A percentile compares a stretch with the other conserved stretches of the same genome.
Evolutionary conservation across 1,140 invertebrate genomes (phyloP).

Genomic region (Nasonia longicornis): DNA sequence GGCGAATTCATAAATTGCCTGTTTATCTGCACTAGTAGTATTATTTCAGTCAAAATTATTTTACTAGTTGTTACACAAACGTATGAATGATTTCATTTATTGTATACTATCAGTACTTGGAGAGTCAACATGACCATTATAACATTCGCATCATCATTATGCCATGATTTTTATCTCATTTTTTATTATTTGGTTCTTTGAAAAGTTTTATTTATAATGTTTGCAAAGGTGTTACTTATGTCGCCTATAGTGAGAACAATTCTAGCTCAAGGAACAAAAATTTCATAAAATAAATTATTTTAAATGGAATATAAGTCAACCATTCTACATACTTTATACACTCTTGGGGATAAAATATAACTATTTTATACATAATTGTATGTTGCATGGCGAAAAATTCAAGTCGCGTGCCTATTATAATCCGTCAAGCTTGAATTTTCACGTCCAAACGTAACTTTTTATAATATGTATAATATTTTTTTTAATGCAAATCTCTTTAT

Average conservation of each 20-base stretch:
- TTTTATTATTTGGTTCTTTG: background rate
- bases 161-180: background rate
- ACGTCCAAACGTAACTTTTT: constrained; percentile 11
- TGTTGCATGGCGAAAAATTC: constrained; percentile 34
- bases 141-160: constrained; percentile 43
- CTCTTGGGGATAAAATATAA: constrained; percentile 9
- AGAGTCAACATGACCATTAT: background rate
- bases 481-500: background rate
- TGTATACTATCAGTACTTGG: background rate
- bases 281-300: background rate
- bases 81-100: constrained; percentile 30
- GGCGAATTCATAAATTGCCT: constrained; percentile 40
- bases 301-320: constrained; percentile 3
- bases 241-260: constrained; percentile 56
- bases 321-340: background rate
- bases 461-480: constrained; percentile 15
- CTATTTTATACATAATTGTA: constrained; percentile 7
- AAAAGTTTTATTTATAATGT: constrained; percentile 16
- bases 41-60: constrained; percentile 43
- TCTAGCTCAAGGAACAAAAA: constrained; percentile 55
- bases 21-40: constrained; percentile 29
- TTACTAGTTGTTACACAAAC: constrained; percentile 43
- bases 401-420: constrained; percentile 27
- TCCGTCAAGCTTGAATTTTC: constrained; percentile 24
- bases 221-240: constrained; percentile 42